Evolutionary conservation across 2,888 invertebrate species (phyloP), one percentile per base, ranked within the genome.

Genomic region (Zeuzera pyrina): DNA sequence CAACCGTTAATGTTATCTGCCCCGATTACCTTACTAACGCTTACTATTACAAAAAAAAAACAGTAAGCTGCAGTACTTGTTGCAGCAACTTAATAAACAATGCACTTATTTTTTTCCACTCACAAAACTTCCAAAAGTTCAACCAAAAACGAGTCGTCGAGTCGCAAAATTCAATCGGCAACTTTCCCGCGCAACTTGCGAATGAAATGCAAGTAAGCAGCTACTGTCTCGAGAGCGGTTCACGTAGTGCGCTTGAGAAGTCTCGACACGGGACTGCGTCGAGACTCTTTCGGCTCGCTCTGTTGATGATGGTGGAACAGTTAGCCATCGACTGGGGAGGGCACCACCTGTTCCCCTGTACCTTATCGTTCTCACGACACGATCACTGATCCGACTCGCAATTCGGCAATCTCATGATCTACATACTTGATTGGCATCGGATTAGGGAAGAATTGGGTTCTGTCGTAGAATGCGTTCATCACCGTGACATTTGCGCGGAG

Each of bases 1-100:
- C 78, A 70, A 83, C 83, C 83, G 83, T 83, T 83, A 81, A 78
- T 61, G 58, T 66, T 83, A 72, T 81, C 73, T 81, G 83, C 81
- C 81, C 83, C 83, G 79, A 81, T 83, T 79, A 79, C 74, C 65
- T 69, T 72, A 66, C 73, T 62, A 59, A 58, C 55, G 56, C n/a
- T n/a, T n/a, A n/a, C n/a, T n/a, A n/a, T 56, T 57, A 57, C 57
- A 61, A 64, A 49, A 24, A 39, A 61, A 72, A 76, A 74, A 66
- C 50, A 48, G 46, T 48, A 42, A 33, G 39, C 34, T 39, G 29
- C 28, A 31, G 7, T 25, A 34, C 38, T 30, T 38, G 36, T 33
- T 45, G 33, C n/a, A n/a, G n/a, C n/a, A n/a, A n/a, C n/a, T n/a
- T n/a, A 32, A 30, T 37, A 36, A 38, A 34, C 36, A 41, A 36